Conservation (phyloP, 2,888 invertebrate genomes). For the Trissolcus japonicus region DNA sequence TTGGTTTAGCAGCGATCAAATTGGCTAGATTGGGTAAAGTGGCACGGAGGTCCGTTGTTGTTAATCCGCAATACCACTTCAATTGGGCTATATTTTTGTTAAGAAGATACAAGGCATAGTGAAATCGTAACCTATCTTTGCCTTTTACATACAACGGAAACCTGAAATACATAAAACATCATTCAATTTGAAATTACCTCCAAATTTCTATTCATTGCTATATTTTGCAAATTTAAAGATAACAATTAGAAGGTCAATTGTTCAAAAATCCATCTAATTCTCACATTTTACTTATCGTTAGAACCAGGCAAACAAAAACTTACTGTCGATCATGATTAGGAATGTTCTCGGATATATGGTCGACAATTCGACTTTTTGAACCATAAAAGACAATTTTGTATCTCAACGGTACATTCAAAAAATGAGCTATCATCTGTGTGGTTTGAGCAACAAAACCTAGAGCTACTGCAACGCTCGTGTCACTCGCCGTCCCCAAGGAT, state of each 20-base stretch:
- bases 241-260: too few relatives aligned
- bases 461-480: conserved; percentile 87
- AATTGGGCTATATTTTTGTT: conserved; percentile 97
- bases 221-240: too few relatives aligned
- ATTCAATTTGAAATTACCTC: conserved; percentile 48
- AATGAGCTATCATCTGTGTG: conserved; percentile 86
- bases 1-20: conserved; percentile 77
- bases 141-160: conserved; percentile 90
- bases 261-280: too few relatives aligned
- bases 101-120: conserved; percentile 92
- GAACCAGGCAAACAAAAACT: conserved; percentile 68
- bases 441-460: conserved; percentile 92
- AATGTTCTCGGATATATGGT: conserved; percentile 84
- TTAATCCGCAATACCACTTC: conserved; percentile 85
- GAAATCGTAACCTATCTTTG: conserved; percentile 87
- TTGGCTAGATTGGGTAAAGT: conserved; percentile 84
- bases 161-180: conserved; percentile 77
- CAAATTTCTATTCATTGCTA: too few relatives aligned
- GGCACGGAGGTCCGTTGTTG: conserved; percentile 85
- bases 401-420: conserved; percentile 90
- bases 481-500: conserved; percentile 78
- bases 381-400: conserved; percentile 90
- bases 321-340: conserved; percentile 83
- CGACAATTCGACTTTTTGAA: conserved; percentile 88
- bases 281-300: too few relatives aligned